phyloP scores from a whole-genome alignment of 2,888 invertebrate genomes.

The Conchocele bisecta region DNA sequence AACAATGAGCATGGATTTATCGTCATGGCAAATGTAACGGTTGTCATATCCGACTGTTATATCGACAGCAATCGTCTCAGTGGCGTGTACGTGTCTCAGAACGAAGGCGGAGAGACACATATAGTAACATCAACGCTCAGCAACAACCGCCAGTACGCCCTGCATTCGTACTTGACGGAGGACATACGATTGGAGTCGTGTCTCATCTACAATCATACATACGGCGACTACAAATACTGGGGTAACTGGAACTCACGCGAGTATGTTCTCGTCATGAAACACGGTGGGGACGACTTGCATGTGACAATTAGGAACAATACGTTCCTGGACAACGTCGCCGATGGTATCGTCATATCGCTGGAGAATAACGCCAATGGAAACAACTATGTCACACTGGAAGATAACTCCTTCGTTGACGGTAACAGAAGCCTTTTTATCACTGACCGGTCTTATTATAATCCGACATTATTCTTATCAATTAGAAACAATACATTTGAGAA shows the following conservation, averaged over 20 bases:
- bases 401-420: constrained; percentile 32
- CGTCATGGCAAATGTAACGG: constrained; percentile 6
- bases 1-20: constrained; percentile 1
- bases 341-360: constrained; percentile 2
- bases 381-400: constrained; percentile 1
- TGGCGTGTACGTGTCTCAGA: constrained; percentile 1
- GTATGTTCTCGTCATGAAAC: neutral
- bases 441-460: neutral
- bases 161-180: neutral
- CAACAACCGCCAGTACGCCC: constrained; percentile 9
- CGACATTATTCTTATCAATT: neutral
- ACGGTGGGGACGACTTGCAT: neutral
- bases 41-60: neutral
- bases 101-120: neutral
- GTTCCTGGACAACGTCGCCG: constrained; percentile 21
- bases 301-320: constrained; percentile 11
- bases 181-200: constrained; percentile 6
- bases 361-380: neutral
- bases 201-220: constrained; percentile 1
- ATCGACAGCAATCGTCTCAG: constrained; percentile 4
- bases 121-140: neutral
- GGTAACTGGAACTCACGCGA: neutral
- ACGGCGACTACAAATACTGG: constrained; percentile 12
- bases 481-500: constrained; percentile 5
- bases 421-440: neutral